Evolutionary conservation across 1,140 invertebrate species (phyloP).

Genomic region (Chelonus insularis): DNA sequence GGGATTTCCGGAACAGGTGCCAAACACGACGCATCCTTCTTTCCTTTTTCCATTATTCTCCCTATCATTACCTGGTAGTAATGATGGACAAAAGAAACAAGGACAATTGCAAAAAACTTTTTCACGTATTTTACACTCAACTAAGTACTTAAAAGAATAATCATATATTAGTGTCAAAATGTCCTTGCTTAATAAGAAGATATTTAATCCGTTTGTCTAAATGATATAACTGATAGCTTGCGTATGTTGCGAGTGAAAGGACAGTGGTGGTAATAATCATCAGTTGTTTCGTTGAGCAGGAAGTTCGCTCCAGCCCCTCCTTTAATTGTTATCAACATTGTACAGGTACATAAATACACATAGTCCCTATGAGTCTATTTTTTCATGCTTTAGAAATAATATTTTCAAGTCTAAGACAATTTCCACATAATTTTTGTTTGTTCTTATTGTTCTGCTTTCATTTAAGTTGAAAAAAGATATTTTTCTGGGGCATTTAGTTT

Average conservation of each 20-base stretch:
- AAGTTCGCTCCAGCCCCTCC: slow-evolving; percentile 52
- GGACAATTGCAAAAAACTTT: not conserved
- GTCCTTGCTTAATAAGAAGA: not conserved
- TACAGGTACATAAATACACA: slow-evolving; percentile 20
- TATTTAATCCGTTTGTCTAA: not conserved
- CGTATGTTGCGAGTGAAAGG: slow-evolving; percentile 24
- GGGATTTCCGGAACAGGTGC: slow-evolving; percentile 27
- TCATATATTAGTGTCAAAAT: no score
- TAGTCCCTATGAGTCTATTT: not conserved
- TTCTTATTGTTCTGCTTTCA: no score
- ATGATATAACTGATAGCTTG: slow-evolving; percentile 17
- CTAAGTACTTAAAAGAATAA: not conserved
- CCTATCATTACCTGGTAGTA: not conserved
- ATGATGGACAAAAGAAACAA: slow-evolving; percentile 1
- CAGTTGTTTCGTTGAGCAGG: slow-evolving; percentile 40
- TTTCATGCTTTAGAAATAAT: not conserved
- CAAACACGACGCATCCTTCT: slow-evolving; percentile 4
- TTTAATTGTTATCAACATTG: slow-evolving; percentile 49
- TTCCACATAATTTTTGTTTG: no score
- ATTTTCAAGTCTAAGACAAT: no score
- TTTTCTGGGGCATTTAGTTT: no score
- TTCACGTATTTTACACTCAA: not conserved
- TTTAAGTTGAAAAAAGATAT: no score
- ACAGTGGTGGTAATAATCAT: slow-evolving; percentile 23
- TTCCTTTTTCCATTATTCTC: not conserved